These are phyloP conservation scores for Zapus hudsonius DNA, from an alignment of 2,113 vertebrate species.

Conservation along the genomic window DNA sequence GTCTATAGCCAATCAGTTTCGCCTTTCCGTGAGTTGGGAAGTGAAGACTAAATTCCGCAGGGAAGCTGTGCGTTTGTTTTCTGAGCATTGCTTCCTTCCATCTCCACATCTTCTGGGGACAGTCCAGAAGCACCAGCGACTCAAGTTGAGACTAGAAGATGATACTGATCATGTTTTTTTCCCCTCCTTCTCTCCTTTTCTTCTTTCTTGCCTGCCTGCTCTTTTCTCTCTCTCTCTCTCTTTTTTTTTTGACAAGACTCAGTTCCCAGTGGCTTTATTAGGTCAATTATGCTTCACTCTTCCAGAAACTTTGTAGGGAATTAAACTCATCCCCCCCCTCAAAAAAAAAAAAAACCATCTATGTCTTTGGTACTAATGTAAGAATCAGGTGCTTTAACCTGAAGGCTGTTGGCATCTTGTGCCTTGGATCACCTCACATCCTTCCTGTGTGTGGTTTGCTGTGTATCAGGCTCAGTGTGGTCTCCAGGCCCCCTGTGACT, in stretches of 20 bases:
- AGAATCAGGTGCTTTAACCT: neutral
- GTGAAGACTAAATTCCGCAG: rapidly evolving
- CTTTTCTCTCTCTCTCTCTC: neutral
- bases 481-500: neutral
- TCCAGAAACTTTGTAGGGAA: neutral
- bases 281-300: neutral
- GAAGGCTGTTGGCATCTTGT: neutral
- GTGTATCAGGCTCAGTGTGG: no score
- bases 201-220: neutral
- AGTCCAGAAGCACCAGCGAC: neutral
- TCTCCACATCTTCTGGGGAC: neutral
- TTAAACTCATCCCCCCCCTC: neutral
- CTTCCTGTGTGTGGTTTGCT: neutral
- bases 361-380: neutral
- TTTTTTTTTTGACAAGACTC: neutral
- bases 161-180: neutral
- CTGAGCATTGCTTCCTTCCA: rapidly evolving
- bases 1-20: neutral
- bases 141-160: neutral
- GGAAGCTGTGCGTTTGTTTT: neutral
- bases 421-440: rapidly evolving
- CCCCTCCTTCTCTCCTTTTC: no score
- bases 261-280: neutral
- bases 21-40: neutral
- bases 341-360: neutral